These are phyloP conservation scores for Dermolepida albohirtum DNA, from an alignment of 2,888 invertebrate species.

Conservation along the genomic window DNA sequence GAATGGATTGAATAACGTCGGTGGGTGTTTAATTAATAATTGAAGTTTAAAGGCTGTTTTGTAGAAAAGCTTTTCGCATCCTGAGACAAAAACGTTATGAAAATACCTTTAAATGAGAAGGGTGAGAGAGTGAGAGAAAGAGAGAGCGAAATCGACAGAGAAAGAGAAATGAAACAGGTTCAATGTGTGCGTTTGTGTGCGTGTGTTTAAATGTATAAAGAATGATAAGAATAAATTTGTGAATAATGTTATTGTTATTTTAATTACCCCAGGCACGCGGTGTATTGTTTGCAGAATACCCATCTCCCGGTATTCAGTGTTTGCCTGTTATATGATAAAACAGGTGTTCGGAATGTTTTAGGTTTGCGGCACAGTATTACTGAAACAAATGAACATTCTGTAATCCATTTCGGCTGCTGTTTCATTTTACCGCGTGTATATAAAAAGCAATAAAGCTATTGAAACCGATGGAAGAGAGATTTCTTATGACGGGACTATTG, in stretches of 20 bases:
- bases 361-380: conserved; percentile 12
- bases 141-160: background rate
- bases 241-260: conserved; percentile 37
- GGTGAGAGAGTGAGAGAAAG: background rate
- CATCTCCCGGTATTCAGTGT: background rate
- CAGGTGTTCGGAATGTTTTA: conserved; percentile 20
- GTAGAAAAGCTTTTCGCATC: conserved; percentile 10
- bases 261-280: conserved; percentile 15
- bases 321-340: conserved; percentile 19
- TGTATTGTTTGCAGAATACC: conserved; percentile 21
- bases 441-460: conserved; percentile 13
- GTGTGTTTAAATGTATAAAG: conserved; percentile 22
- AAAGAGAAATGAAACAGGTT: too few relatives aligned
- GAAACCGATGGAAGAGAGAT: background rate
- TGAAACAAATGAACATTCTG: background rate
- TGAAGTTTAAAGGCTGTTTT: conserved; percentile 33
- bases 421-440: background rate
- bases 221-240: conserved; percentile 25
- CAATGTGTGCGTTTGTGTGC: too few relatives aligned
- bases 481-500: background rate
- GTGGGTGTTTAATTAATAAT: conserved; percentile 35
- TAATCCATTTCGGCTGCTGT: conserved; percentile 1
- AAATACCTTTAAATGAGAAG: background rate
- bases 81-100: conserved; percentile 11
- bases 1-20: conserved; percentile 29